A percentile compares a stretch with the other conserved stretches of the same genome.
phyloP scores from a whole-genome alignment of 2,113 vertebrate genomes.

The Actenoides lindsayi region DNA sequence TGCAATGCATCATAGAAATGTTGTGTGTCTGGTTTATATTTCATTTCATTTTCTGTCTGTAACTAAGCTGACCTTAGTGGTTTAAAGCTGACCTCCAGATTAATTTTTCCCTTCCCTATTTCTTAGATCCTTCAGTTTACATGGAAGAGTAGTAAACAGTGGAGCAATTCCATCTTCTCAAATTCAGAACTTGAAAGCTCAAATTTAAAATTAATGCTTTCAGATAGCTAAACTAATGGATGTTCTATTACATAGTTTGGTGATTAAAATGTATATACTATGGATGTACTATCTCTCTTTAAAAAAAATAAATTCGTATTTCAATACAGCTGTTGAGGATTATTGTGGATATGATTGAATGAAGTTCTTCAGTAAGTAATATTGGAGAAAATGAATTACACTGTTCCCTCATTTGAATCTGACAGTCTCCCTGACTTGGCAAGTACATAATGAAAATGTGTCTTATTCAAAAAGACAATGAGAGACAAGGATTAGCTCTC shows the following conservation, averaged over 20 bases:
- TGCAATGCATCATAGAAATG: neutral
- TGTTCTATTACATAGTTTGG: neutral
- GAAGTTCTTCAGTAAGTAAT: neutral
- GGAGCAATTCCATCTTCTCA: neutral
- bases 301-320: neutral
- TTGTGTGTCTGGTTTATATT: neutral
- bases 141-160: constrained; percentile 8
- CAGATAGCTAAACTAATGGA: neutral
- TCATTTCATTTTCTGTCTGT: neutral
- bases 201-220: neutral
- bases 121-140: constrained; percentile 5
- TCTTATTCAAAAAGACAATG: neutral
- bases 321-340: neutral
- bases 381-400: neutral
- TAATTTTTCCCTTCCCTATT: neutral
- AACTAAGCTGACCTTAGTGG: neutral
- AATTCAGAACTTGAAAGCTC: constrained; percentile 11
- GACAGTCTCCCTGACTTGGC: neutral
- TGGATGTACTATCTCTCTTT: neutral
- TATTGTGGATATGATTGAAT: neutral
- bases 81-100: neutral
- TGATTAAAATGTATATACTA: neutral
- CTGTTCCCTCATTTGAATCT: neutral
- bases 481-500: neutral
- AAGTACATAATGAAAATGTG: neutral